phyloP scores from a whole-genome alignment of 2,888 invertebrate genomes.

The Timema cristinae region DNA sequence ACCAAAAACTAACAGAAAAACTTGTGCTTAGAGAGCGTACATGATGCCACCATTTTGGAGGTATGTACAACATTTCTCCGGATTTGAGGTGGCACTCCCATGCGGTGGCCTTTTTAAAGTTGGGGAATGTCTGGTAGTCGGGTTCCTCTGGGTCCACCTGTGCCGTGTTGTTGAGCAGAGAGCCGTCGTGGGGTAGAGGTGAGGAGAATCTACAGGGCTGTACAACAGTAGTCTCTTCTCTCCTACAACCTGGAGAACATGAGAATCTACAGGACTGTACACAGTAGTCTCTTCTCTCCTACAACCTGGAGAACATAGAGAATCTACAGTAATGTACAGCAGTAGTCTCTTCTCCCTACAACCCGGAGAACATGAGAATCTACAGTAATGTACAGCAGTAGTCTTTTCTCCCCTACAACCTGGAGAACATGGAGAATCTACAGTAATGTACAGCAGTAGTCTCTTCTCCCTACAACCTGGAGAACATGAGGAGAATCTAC shows the following conservation, averaged over 20 bases:
- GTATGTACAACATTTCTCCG: conserved; percentile 92
- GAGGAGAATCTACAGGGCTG: conserved; percentile 62
- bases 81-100: conserved; percentile 67
- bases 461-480: too few species aligned
- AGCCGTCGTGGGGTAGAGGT: conserved; percentile 73
- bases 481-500: too few species aligned
- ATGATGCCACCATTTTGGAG: conserved; percentile 97
- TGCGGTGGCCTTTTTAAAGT: conserved; percentile 59
- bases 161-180: conserved; percentile 83
- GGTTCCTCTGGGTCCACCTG: conserved; percentile 81
- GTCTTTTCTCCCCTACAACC: too few species aligned
- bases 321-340: too few species aligned
- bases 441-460: too few species aligned
- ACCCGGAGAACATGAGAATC: too few species aligned
- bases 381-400: too few species aligned
- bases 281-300: too few species aligned
- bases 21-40: conserved; percentile 82
- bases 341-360: too few species aligned
- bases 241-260: conserved; percentile 66
- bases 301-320: too few species aligned
- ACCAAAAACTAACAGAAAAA: conserved; percentile 98
- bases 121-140: conserved; percentile 67
- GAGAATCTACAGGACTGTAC: background rate
- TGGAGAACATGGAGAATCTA: too few species aligned
- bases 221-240: conserved; percentile 84